Conservation (phyloP, 2,113 vertebrate genomes). For the Carollia perspicillata region DNA sequence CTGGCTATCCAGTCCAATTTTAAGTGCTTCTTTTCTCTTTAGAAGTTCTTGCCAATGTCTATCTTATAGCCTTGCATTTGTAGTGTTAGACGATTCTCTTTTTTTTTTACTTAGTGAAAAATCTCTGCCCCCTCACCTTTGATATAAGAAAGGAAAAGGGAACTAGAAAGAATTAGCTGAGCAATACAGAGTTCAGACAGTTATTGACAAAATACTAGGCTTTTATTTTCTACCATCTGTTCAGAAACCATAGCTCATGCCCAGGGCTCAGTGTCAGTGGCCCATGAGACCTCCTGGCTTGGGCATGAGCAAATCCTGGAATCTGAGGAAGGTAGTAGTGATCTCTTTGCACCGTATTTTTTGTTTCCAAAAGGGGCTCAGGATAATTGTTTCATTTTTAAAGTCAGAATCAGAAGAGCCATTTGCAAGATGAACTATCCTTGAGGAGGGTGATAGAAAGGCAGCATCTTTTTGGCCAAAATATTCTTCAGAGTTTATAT, state of each 20-base stretch:
- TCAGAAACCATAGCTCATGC: background rate
- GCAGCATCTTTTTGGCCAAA: background rate
- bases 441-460: background rate
- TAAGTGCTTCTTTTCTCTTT: background rate
- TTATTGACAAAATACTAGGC: background rate
- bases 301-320: background rate
- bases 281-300: background rate
- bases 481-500: background rate
- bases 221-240: background rate
- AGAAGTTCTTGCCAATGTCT: background rate
- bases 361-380: constrained; percentile 11
- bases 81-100: background rate
- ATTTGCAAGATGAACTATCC: constrained; percentile 11
- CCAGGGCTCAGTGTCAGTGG: background rate
- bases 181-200: background rate
- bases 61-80: background rate
- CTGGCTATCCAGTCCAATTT: background rate
- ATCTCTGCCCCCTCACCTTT: background rate
- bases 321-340: background rate
- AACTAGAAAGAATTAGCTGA: background rate
- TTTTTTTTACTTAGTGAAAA: background rate
- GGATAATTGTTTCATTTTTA: constrained; percentile 37
- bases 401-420: constrained; percentile 31
- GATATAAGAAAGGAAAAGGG: background rate
- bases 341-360: background rate